A percentile compares a stretch with the other conserved stretches of the same genome.
Evolutionary conservation across 2,113 vertebrate species (phyloP).

Genomic region (Nibea albiflora): DNA sequence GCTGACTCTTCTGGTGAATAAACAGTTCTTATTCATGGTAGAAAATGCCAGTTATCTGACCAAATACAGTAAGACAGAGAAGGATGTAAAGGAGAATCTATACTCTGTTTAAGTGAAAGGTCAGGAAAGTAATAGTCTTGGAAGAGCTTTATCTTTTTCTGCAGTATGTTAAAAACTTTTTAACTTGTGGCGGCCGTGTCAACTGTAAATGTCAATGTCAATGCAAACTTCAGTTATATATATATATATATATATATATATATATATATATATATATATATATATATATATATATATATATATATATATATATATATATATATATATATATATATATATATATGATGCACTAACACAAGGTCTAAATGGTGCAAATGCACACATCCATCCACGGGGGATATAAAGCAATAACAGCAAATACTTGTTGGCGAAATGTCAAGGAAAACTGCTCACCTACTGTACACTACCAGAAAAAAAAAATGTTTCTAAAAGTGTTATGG

Average conservation of each 20-base stretch:
- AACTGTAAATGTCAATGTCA: not conserved
- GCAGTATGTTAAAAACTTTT: not conserved
- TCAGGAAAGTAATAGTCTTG: not conserved
- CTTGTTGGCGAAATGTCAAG: not conserved
- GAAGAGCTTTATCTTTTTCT: not conserved
- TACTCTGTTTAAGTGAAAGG: slow-evolving; percentile 4
- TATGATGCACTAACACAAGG: not conserved
- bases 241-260: too few species aligned
- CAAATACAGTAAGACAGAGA: not conserved
- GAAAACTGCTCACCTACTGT: not conserved
- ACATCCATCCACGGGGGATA: not conserved
- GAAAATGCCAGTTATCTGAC: slow-evolving; percentile 6
- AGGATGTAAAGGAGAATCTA: not conserved
- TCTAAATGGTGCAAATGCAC: not conserved
- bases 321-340: too few species aligned
- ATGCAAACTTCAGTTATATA: too few species aligned
- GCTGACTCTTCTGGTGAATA: slow-evolving; percentile 17
- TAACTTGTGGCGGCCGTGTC: not conserved
- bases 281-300: too few species aligned
- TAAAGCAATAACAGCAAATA: not conserved
- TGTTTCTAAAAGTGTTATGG: slow-evolving; percentile 1
- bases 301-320: too few species aligned
- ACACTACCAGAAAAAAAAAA: not conserved
- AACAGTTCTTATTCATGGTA: slow-evolving; percentile 12
- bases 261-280: too few species aligned